Percentiles rank a stretch among this genome's conserved stretches.
Conservation (phyloP, 2,797 vertebrate genomes). For the Sebastes diaconus region DNA sequence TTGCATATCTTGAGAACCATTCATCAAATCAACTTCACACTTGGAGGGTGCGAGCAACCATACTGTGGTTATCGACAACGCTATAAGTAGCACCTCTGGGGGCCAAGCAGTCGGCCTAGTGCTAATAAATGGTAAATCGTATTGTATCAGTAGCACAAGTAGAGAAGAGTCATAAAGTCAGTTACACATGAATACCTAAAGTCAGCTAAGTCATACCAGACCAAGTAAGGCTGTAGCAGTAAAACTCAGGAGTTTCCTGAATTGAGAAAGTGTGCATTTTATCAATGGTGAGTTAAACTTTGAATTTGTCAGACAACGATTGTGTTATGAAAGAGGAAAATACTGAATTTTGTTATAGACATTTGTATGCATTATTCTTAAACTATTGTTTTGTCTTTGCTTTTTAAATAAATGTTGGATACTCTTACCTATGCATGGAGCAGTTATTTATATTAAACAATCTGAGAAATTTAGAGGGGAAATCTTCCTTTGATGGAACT, state of each 20-base stretch:
- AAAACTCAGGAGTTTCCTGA: neutral
- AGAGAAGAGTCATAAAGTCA: no score
- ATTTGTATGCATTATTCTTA: neutral
- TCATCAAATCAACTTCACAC: no score
- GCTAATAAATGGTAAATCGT: no score
- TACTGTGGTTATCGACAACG: fast-evolving
- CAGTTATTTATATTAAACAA: neutral
- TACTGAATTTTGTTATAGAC: neutral
- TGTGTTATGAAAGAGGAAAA: neutral
- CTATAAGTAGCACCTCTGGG: no score
- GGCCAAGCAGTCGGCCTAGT: no score
- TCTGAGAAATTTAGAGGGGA: neutral
- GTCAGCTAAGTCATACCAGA: neutral
- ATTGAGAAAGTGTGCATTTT: neutral
- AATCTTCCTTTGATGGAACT: neutral
- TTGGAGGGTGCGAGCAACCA: no score
- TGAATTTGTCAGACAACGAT: neutral
- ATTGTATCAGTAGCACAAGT: no score
- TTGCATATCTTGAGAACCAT: no score
- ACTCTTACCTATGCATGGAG: neutral
- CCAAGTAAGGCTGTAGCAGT: neutral
- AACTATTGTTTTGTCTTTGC: neutral
- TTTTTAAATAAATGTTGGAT: neutral
- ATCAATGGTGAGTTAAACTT: neutral
- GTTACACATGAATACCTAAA: neutral